Evolutionary conservation across 2,797 vertebrate species (phyloP), one percentile per base, ranked within the genome.

Genomic region (Nothura maculosa): DNA sequence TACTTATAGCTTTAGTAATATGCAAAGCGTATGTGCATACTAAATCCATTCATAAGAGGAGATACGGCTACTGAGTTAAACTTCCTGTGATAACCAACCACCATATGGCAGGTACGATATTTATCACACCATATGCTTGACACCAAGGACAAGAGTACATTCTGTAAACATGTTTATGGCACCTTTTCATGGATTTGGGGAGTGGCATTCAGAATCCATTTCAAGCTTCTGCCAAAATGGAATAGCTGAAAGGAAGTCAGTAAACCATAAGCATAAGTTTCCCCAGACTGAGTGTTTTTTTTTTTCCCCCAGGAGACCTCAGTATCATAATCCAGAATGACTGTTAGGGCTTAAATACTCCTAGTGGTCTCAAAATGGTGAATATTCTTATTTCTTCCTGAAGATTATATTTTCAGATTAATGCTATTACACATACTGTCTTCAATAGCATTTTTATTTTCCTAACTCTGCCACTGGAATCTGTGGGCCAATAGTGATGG

Each of bases 161-260:
- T 84, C 80, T 88, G 70, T 86, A 94, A 96, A 92, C 91, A 93
- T 66, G 63, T 55, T 87, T 87, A 60, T 79, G 77, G 42, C 83
- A 84, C 81, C 70, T 91, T 89, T 76, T 79, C 74, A 63, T 30
- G 88, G 55, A 86, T 64, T 91, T 63, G 89, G 66, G 77, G 38
- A 92, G 63, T 73, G 70, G 6, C 55, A 81, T 91, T 91, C 63
- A 86, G 60, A 92, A 96, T 91, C 22, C 52, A 22, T 76, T 90
- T 90, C 57, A 91, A 86, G 40, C 40, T 94, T 82, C 52, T 91
- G 83, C 63, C 54, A 91, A 79, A 38, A 86, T 12, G 5, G 40
- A 86, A 92, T 70, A 93, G 18, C 67, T 81, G 48, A 64, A 63
- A 94, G 79, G 80, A 91, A 93, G 82, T 92, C 63, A 45, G 40